Percentiles rank a stretch among this genome's conserved stretches.
phyloP scores from a whole-genome alignment of 2,113 vertebrate genomes.

The Glaucomys volans region DNA sequence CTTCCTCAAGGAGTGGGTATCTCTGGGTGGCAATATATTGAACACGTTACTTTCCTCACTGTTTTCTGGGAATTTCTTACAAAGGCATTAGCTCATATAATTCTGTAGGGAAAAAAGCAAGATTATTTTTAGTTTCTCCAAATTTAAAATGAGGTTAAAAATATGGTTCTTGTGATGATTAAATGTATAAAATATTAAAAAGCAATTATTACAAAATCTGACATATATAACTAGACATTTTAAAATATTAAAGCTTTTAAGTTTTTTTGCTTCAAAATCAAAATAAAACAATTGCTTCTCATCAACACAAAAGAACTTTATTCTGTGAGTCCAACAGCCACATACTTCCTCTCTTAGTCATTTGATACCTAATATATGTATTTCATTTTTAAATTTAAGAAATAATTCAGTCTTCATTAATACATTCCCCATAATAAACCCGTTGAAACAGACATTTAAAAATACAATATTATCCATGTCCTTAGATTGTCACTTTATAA shows the following conservation, averaged over 20 bases:
- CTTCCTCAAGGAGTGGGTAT: neutral
- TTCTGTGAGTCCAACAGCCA: neutral
- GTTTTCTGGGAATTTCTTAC: neutral
- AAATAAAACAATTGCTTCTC: neutral
- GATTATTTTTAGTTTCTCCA: slow-evolving; percentile 19
- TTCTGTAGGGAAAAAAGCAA: neutral
- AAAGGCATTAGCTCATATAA: neutral
- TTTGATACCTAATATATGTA: neutral
- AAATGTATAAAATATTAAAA: neutral
- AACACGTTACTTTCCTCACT: neutral
- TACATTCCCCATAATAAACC: neutral
- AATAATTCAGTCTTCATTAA: neutral
- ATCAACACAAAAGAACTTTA: neutral
- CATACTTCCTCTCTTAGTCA: neutral
- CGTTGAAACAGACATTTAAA: neutral
- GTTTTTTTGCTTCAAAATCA: neutral
- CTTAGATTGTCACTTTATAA: neutral
- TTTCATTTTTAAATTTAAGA: slow-evolving; percentile 41
- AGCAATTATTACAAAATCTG: slow-evolving; percentile 10
- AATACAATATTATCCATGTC: neutral
- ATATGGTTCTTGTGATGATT: neutral
- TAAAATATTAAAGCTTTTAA: neutral
- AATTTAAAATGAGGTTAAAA: slow-evolving; percentile 34
- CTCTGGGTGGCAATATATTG: neutral
- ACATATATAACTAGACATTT: neutral